Conservation (phyloP, 2,888 invertebrate species). For the Idaea dimidiata region DNA sequence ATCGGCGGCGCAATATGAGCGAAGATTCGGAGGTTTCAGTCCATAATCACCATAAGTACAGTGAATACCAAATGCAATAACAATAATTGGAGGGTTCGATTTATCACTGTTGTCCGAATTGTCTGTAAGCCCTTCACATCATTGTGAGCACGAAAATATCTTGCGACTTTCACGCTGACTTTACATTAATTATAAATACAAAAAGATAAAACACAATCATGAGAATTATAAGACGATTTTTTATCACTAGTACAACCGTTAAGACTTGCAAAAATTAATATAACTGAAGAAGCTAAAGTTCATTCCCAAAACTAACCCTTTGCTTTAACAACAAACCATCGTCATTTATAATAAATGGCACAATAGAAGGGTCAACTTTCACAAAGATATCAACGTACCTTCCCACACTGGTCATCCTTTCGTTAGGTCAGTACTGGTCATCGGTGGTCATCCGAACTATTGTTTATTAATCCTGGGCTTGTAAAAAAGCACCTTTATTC, state of each 20-base stretch:
- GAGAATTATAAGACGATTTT: conserved; percentile 59
- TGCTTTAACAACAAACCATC: conserved; percentile 51
- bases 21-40: conserved; percentile 70
- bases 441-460: conserved; percentile 72
- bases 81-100: conserved; percentile 79
- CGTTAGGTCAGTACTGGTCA: conserved; percentile 60
- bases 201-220: conserved; percentile 66
- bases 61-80: conserved; percentile 75
- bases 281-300: conserved; percentile 43
- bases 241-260: conserved; percentile 67
- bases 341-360: conserved; percentile 40
- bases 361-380: conserved; percentile 66
- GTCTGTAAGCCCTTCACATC: conserved; percentile 74
- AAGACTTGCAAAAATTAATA: conserved; percentile 63
- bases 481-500: conserved; percentile 55
- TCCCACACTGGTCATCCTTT: conserved; percentile 75
- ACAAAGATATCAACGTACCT: conserved; percentile 57
- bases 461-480: conserved; percentile 59
- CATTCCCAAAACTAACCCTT: conserved; percentile 58
- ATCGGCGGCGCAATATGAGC: conserved; percentile 76
- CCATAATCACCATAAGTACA: conserved; percentile 76
- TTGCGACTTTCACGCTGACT: conserved; percentile 67
- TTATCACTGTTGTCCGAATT: conserved; percentile 79
- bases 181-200: conserved; percentile 70
- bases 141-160: conserved; percentile 77